Base-by-base conservation (phyloP, 2,113 vertebrate species). In the Tenrec ecaudatus region DNA sequence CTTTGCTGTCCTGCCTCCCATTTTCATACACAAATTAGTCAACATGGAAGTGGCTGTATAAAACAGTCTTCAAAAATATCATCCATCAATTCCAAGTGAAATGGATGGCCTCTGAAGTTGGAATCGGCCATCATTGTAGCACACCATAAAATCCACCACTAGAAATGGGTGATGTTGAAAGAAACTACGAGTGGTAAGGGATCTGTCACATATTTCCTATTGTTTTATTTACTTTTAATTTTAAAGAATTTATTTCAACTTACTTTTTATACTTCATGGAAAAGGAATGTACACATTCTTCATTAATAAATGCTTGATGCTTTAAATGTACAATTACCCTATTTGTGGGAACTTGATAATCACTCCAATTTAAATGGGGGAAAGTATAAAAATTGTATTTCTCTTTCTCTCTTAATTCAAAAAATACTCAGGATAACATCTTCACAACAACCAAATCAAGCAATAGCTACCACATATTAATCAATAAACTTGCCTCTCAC, bases 21-120 rank as follows among this genome's bases (percentile, higher is more conserved):
- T 90, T 78, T 92, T 89, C 14, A 86, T 47, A 64, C 78, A 38
- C 20, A 89, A 80, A 93, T 89, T 83, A n/a, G 81, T 58, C 60
- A 66, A 57, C 60, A 80, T 85, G 43, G 38, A 58, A 25, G 31
- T 43, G 8, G 57, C 43, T 84, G 10, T 27, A 23, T 11, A 38
- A 80, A 15, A 86, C 71, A 69, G 4, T 38, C 38, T 33, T 25
- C 84, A 40, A 62, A 68, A 92, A 87, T n/a, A 81, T 1, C 79
- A 58, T 36, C 7, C 43, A 73, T 60, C 47, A 69, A 6, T 64
- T 6, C 47, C 33, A 29, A 31, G 58, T 4, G 8, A 82, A 80
- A 20, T n/a, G n/a, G 57, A 75, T 80, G 31, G 3, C 27, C 43
- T 83, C n/a, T 31, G 25, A 31, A 75, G 89, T 60, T 57, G 82